These are phyloP conservation scores for Lamellibrachia columna DNA, from an alignment of 2,888 invertebrate genomes.

Conservation along the genomic window DNA sequence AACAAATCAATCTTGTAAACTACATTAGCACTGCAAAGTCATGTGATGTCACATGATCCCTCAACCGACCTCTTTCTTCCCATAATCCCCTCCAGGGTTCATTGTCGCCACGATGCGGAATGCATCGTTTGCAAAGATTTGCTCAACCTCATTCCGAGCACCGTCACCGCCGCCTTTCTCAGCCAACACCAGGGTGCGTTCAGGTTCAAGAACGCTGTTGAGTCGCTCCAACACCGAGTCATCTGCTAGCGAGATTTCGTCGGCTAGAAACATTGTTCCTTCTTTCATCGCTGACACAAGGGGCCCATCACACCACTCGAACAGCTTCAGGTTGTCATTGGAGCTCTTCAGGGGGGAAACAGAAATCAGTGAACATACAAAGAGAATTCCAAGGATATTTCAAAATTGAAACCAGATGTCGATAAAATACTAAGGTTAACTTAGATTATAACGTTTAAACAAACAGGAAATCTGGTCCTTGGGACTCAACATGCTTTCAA, in stretches of 20 bases:
- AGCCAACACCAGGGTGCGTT: slow-evolving; percentile 86
- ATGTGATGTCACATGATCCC: background rate
- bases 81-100: slow-evolving; percentile 99
- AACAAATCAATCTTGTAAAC: background rate
- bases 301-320: slow-evolving; percentile 98
- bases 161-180: slow-evolving; percentile 74
- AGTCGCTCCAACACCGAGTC: slow-evolving; percentile 97
- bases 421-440: too few species aligned
- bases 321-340: slow-evolving; percentile 69
- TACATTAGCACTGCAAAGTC: background rate
- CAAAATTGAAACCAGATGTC: background rate
- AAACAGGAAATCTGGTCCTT: too few species aligned
- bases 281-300: slow-evolving; percentile 88
- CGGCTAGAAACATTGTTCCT: slow-evolving; percentile 90
- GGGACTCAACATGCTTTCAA: background rate
- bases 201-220: slow-evolving; percentile 91
- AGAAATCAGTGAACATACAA: background rate
- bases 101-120: slow-evolving; percentile 97
- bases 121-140: slow-evolving; percentile 70
- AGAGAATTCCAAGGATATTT: background rate
- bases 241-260: slow-evolving; percentile 98
- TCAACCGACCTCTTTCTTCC: slow-evolving; percentile 86
- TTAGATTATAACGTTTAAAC: too few species aligned
- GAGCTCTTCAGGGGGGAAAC: background rate
- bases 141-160: slow-evolving; percentile 51